Base-by-base conservation (phyloP, 2,797 vertebrate species). In the Pseudochaenichthys georgianus region DNA sequence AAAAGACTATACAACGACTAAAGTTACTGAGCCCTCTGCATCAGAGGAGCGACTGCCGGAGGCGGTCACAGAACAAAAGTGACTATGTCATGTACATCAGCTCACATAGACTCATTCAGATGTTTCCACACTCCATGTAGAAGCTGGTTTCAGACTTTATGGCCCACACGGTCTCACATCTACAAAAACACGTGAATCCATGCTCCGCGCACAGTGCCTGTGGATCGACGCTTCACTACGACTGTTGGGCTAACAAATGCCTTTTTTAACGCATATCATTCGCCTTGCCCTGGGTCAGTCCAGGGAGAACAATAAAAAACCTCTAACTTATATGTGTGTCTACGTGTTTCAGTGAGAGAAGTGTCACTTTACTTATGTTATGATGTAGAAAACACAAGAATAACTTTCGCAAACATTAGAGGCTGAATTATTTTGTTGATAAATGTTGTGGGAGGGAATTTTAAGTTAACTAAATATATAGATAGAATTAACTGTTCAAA, bases 1-100 rank as follows among this genome's bases (percentile, higher is more conserved):
- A 54, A 52, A 87, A 81, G 87, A 90, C 13, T 16, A 82, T 58
- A 47, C 60, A 0, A 75, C 50, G 28, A 73, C 54, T 66, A 86
- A 88, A 75, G 86, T 85, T 72, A 95, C 95, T 72, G 90, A 96
- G 90, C 96, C 96, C 34, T 98, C 97, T 93, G 95, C 96, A 95
- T 98, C 97, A 70, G 97, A 98, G 95, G 97, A 97, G 93, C 96
- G 93, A 81, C 95, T 94, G 73, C 95, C 95, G 89, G 96, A 95
- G 84, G 95, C 94, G 48, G 94, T 89, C 73, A 92, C 91, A 17
- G 94, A 96, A 93, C 93, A 94, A 80, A 90, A 96, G 84, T 97
- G 89, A 94, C 88, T 75, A 16, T 73, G 38, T 74, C 51, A 45
- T 64, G 19, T 63, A 43, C 52, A 64, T 80, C 64, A 65, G 77